Percentiles rank a stretch among this genome's conserved stretches.
Conservation (phyloP, 2,797 vertebrate genomes). For the Hyperoplus lanceolatus region DNA sequence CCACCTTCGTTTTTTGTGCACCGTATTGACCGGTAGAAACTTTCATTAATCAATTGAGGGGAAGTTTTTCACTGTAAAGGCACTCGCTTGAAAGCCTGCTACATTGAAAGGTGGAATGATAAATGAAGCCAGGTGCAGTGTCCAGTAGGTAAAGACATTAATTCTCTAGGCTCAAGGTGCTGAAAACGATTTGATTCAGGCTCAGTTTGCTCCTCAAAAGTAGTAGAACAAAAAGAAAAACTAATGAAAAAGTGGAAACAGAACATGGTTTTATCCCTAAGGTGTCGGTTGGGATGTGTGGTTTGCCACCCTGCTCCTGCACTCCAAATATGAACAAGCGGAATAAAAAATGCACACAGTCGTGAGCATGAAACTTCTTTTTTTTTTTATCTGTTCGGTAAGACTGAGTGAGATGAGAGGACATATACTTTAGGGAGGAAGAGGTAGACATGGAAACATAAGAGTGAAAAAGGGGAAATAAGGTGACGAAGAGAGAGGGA, state of each 20-base stretch:
- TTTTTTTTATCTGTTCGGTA: conserved; percentile 32
- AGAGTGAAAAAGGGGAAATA: background rate
- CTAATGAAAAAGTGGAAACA: background rate
- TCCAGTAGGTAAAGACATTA: conserved; percentile 20
- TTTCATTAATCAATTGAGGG: conserved; percentile 25
- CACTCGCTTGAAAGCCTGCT: conserved; percentile 5
- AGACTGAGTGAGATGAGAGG: conserved; percentile 24
- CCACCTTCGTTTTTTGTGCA: conserved; percentile 5
- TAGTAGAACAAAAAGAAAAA: conserved; percentile 23
- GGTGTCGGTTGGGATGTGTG: conserved; percentile 38
- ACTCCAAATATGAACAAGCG: conserved; percentile 51
- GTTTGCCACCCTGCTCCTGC: conserved; percentile 35
- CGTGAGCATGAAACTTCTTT: conserved; percentile 46
- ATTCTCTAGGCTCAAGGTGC: conserved; percentile 21
- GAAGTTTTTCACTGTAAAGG: conserved; percentile 20
- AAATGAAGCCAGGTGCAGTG: conserved; percentile 30
- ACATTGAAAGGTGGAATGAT: conserved; percentile 47
- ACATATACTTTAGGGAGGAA: background rate
- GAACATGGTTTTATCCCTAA: conserved; percentile 24
- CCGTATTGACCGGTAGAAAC: conserved; percentile 22
- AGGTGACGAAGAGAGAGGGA: conserved; percentile 7
- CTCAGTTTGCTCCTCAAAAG: conserved; percentile 50
- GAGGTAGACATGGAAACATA: conserved; percentile 1
- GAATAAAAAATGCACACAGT: conserved; percentile 60
- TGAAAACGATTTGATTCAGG: conserved; percentile 44